A percentile compares a stretch with the other conserved stretches of the same genome.
Evolutionary conservation across 2,797 vertebrate species (phyloP).

Genomic region (Paratrypauchen microcephalus): DNA sequence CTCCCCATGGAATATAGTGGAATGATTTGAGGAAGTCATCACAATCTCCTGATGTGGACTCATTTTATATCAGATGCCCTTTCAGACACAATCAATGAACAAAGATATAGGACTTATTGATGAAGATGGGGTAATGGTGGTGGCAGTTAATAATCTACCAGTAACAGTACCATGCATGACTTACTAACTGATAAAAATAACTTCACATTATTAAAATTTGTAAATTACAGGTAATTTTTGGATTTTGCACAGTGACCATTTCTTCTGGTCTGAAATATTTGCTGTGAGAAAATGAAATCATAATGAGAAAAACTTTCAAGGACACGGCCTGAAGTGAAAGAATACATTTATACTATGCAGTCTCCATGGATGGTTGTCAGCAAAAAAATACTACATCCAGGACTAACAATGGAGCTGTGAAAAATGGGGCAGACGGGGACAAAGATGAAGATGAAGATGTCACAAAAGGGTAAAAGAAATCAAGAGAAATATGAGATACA

Average conservation of each 20-base stretch:
- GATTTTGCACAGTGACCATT: neutral
- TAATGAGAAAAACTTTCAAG: slow-evolving; percentile 44
- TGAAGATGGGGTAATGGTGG: neutral
- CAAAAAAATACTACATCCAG: slow-evolving; percentile 36
- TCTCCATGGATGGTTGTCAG: slow-evolving; percentile 40
- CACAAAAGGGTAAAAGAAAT: neutral
- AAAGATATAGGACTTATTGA: neutral
- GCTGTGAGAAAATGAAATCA: neutral
- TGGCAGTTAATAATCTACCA: neutral
- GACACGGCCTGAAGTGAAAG: slow-evolving; percentile 33
- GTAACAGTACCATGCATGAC: too few species aligned
- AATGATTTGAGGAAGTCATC: neutral
- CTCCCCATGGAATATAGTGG: slow-evolving; percentile 18
- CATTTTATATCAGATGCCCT: neutral
- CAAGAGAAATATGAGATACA: neutral
- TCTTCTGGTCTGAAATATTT: neutral
- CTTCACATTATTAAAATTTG: neutral
- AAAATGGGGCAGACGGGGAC: neutral
- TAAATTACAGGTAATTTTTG: neutral
- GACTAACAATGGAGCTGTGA: slow-evolving; percentile 22
- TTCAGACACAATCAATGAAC: neutral
- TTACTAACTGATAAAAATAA: neutral
- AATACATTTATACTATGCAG: slow-evolving; percentile 28
- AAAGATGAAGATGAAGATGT: slow-evolving; percentile 17
- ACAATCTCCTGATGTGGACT: slow-evolving; percentile 1